Percentiles rank a stretch among this genome's conserved stretches.
These are phyloP conservation scores for Burhinus oedicnemus DNA, from an alignment of 2,113 vertebrate genomes.

Conservation along the genomic window DNA sequence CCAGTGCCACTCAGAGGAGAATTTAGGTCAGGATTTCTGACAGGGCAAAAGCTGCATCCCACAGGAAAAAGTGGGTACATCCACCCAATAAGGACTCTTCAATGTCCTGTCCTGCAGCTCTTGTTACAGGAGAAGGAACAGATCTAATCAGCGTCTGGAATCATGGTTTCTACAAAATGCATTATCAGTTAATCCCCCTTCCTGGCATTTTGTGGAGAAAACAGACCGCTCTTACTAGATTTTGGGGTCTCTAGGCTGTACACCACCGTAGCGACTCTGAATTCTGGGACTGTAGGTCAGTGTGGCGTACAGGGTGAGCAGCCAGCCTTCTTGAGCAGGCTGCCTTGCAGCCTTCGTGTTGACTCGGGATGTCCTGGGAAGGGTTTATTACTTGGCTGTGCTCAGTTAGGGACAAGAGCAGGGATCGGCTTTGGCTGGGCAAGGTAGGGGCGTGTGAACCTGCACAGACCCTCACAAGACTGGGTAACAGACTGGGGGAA, in stretches of 20 bases:
- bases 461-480: not conserved
- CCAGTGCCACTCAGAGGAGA: not conserved
- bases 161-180: not conserved
- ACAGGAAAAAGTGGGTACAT: not conserved
- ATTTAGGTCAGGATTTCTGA: conserved; percentile 34
- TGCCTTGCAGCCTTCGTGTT: not conserved
- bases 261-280: not conserved
- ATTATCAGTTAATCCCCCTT: not conserved
- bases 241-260: not conserved
- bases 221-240: not conserved
- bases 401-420: not conserved
- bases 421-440: not conserved
- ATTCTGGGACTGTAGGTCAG: not conserved
- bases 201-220: not conserved
- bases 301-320: not conserved
- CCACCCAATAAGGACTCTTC: not conserved
- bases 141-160: not conserved
- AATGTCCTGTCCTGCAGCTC: not conserved
- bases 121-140: not conserved
- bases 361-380: not conserved
- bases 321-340: not conserved
- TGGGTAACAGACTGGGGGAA: not conserved
- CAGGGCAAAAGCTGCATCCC: not conserved
- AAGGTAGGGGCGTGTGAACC: not conserved
- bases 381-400: not conserved